Percentiles rank a stretch among this genome's conserved stretches.
These are phyloP conservation scores for Barnardius zonarius DNA, from an alignment of 2,113 vertebrate species.

Conservation along the genomic window DNA sequence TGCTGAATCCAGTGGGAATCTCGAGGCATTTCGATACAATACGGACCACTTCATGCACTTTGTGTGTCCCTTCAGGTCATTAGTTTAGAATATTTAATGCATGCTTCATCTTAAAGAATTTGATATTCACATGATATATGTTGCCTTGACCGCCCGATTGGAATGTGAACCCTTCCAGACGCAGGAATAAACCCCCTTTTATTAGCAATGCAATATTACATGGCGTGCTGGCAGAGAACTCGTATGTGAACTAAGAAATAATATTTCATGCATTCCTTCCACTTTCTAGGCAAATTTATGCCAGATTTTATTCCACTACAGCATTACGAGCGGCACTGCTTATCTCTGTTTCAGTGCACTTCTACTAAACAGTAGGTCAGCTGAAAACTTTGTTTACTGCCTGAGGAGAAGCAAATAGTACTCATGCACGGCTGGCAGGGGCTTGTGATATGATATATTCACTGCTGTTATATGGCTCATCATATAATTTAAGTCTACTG, in stretches of 20 bases:
- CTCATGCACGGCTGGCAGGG: conserved; percentile 37
- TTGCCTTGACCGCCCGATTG: background rate
- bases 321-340: background rate
- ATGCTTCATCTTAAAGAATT: background rate
- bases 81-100: background rate
- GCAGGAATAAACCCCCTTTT: background rate
- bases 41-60: background rate
- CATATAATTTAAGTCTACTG: conserved; percentile 47
- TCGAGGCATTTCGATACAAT: rapidly evolving
- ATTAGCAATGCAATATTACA: background rate
- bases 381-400: conserved; percentile 58
- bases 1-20: background rate
- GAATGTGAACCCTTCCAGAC: background rate
- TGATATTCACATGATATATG: background rate
- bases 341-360: conserved; percentile 59
- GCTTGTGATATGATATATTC: conserved; percentile 7
- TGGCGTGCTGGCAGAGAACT: background rate
- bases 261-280: conserved; percentile 58
- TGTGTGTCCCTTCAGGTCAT: background rate
- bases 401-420: conserved; percentile 43
- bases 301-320: conserved; percentile 50
- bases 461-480: conserved; percentile 40
- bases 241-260: conserved; percentile 37
- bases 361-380: conserved; percentile 58
- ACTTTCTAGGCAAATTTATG: conserved; percentile 57